Base-by-base conservation (phyloP, 2,888 invertebrate species). In the Leptopilina myrica region DNA sequence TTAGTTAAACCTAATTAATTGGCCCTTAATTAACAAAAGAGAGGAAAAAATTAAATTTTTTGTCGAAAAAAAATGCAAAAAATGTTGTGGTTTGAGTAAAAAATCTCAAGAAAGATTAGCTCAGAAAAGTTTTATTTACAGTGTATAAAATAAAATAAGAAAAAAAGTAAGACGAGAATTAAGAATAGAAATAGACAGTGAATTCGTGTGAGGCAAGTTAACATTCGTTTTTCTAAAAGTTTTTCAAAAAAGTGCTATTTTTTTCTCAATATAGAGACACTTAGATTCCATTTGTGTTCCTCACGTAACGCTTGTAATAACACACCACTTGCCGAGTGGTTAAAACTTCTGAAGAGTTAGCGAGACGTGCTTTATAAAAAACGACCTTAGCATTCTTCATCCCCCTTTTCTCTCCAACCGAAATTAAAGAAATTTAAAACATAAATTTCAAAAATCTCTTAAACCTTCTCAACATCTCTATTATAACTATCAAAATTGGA, bases 251-350 rank as follows among this genome's bases (percentile, higher is more conserved):
- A 67, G 3, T 43, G 11, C 15, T 43, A 11, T 53, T 69, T 69
- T 49, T 69, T 26, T 69, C 14, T 12, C 26, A 53, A 53, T 53
- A 69, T 53, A 49, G 20, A 26, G 53, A 69, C 26, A 67, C 49
- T 49, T 49, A 67, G n/a, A 15, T 67, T 67, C 46, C 46, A 67
- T 67, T 67, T 67, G 20, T 46, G 20, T 20, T 12, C 12, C 49
- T 12, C 49, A 67, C 67, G 26, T 49, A 20, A 67, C 7, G 43
- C n/a, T 46, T 67, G 46, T 20, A 49, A 64, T 26, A 64, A 67
- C 20, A 67, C 20, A 67, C n/a, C 15, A 56, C 43, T 67, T 67
- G 43, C 40, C 15, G 20, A 15, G 15, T 14, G n/a, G 66, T 49
- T 67, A 46, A 46, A 67, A 49, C 46, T 49, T 67, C 5, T 15